Percentiles rank a stretch among this genome's conserved stretches.
phyloP scores from a whole-genome alignment of 2,888 invertebrate species.

The Drosophila pseudotalamancana region DNA sequence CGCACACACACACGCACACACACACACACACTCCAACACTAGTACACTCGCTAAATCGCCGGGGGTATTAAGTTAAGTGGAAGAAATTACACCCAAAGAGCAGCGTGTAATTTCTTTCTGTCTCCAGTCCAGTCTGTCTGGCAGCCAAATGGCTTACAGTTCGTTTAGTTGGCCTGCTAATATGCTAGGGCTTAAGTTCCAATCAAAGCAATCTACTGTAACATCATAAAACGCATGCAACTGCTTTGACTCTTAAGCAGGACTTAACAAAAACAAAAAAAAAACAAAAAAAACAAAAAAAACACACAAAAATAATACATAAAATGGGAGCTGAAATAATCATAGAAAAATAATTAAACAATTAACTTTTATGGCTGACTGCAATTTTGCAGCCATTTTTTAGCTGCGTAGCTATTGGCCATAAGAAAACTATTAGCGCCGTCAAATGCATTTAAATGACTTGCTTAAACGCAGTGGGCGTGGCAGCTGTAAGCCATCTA shows the following conservation, averaged over 20 bases:
- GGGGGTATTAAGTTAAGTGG: constrained; percentile 82
- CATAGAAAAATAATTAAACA: constrained; percentile 76
- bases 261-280: neutral
- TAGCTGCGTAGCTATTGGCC: constrained; percentile 31
- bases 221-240: constrained; percentile 65
- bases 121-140: too few species aligned
- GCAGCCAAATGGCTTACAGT: constrained; percentile 74
- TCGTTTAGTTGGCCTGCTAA: constrained; percentile 72
- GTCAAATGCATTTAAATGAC: constrained; percentile 74
- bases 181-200: constrained; percentile 81
- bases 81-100: constrained; percentile 81
- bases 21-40: too few species aligned
- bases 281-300: neutral
- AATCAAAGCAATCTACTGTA: constrained; percentile 82
- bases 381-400: constrained; percentile 31
- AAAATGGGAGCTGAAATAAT: too few species aligned
- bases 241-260: neutral
- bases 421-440: constrained; percentile 71
- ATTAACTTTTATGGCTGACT: constrained; percentile 58
- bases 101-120: constrained; percentile 72
- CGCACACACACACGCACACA: constrained; percentile 7
- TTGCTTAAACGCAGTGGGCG: constrained; percentile 57
- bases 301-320: too few species aligned
- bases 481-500: constrained; percentile 5
- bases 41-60: constrained; percentile 76